A percentile compares a stretch with the other conserved stretches of the same genome.
These are phyloP conservation scores for Taurulus bubalis DNA, from an alignment of 2,113 vertebrate species.

Conservation along the genomic window DNA sequence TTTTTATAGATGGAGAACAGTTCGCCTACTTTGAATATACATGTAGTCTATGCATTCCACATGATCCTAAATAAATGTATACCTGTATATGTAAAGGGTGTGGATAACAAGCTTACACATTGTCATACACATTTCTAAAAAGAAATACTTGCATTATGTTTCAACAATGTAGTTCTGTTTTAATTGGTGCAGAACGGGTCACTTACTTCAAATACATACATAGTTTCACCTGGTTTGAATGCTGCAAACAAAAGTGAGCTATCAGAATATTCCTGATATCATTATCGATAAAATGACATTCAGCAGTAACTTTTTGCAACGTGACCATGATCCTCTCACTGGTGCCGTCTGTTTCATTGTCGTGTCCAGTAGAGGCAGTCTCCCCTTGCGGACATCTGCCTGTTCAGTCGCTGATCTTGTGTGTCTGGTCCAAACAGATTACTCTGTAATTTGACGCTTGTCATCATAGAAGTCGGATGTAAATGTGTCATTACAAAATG, in stretches of 20 bases:
- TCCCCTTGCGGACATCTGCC: slow-evolving; percentile 30
- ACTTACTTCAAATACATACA: background rate
- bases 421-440: background rate
- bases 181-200: background rate
- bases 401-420: slow-evolving; percentile 12
- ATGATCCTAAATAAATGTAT: background rate
- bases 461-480: background rate
- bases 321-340: slow-evolving; percentile 26
- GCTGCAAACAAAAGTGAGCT: slow-evolving; percentile 11
- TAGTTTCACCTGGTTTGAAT: background rate
- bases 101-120: background rate
- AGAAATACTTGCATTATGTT: background rate
- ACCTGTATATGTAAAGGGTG: background rate
- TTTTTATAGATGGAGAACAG: background rate
- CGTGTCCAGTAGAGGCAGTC: slow-evolving; percentile 27
- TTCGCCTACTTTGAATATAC: background rate
- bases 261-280: slow-evolving; percentile 33
- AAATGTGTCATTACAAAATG: background rate
- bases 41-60: background rate
- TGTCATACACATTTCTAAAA: background rate
- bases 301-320: background rate
- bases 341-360: slow-evolving; percentile 17
- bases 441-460: background rate
- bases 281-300: slow-evolving; percentile 13
- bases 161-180: background rate